phyloP scores from a whole-genome alignment of 53 echinoderm and acorn worm genomes.

The Temnopleurus reevesii region DNA sequence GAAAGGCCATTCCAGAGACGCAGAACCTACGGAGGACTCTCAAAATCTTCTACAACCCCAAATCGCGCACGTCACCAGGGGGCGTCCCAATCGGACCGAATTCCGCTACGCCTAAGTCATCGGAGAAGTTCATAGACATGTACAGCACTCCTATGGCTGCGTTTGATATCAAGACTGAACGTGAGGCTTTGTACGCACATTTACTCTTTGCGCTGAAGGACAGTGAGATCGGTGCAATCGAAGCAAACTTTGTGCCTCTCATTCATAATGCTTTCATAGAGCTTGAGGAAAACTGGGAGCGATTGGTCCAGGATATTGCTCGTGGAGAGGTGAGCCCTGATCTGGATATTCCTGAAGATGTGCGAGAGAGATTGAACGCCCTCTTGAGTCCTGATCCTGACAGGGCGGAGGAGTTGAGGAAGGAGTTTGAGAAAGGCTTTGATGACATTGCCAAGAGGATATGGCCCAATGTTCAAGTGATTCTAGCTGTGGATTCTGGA shows the following conservation, averaged over 20 bases:
- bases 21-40: constrained; percentile 84
- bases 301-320: constrained; percentile 79
- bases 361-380: constrained; percentile 58
- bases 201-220: constrained; percentile 87
- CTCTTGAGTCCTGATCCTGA: constrained; percentile 77
- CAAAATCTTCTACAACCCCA: constrained; percentile 63
- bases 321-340: constrained; percentile 60
- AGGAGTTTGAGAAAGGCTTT: constrained; percentile 86
- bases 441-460: constrained; percentile 75
- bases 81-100: constrained; percentile 88
- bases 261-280: constrained; percentile 81
- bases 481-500: constrained; percentile 84
- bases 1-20: constrained; percentile 66
- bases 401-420: constrained; percentile 77
- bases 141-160: constrained; percentile 88
- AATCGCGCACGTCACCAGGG: constrained; percentile 68
- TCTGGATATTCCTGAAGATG: constrained; percentile 67
- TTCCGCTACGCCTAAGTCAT: constrained; percentile 88
- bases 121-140: constrained; percentile 58
- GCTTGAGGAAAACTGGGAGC: constrained; percentile 75
- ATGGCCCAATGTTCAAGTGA: constrained; percentile 85
- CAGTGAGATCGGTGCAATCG: constrained; percentile 75
- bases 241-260: constrained; percentile 91
- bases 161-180: constrained; percentile 77
- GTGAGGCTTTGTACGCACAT: constrained; percentile 82